Conservation (phyloP, 2,797 vertebrate genomes). For the Hydrophis major region DNA sequence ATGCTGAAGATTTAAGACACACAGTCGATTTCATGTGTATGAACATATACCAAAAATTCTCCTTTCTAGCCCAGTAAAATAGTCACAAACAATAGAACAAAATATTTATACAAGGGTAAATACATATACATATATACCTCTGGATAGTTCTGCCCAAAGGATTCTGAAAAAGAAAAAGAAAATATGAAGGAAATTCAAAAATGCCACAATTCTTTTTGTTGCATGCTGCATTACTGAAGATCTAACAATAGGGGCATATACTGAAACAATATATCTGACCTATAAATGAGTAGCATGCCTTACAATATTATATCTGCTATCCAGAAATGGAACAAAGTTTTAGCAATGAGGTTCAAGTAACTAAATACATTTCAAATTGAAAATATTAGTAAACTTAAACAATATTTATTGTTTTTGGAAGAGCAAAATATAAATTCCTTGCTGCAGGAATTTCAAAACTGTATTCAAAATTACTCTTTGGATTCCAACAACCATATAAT, state of each 20-base stretch:
- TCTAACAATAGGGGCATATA: neutral
- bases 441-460: neutral
- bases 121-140: slow-evolving; percentile 76
- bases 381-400: neutral
- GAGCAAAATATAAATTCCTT: neutral
- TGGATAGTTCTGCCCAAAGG: slow-evolving; percentile 97
- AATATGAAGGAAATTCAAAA: neutral
- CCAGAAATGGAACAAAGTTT: neutral
- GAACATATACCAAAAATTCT: neutral
- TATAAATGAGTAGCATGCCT: neutral
- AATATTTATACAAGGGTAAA: neutral
- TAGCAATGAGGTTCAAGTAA: neutral
- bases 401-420: neutral
- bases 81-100: neutral
- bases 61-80: neutral
- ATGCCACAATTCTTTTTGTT: neutral
- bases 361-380: neutral
- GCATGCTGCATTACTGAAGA: neutral
- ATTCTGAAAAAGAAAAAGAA: slow-evolving; percentile 78
- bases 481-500: neutral
- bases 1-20: neutral
- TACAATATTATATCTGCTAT: neutral
- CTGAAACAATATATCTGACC: neutral
- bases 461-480: neutral
- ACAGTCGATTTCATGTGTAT: neutral